These are phyloP conservation scores for Pimephales promelas DNA, from an alignment of 2,113 vertebrate species.

Conservation along the genomic window DNA sequence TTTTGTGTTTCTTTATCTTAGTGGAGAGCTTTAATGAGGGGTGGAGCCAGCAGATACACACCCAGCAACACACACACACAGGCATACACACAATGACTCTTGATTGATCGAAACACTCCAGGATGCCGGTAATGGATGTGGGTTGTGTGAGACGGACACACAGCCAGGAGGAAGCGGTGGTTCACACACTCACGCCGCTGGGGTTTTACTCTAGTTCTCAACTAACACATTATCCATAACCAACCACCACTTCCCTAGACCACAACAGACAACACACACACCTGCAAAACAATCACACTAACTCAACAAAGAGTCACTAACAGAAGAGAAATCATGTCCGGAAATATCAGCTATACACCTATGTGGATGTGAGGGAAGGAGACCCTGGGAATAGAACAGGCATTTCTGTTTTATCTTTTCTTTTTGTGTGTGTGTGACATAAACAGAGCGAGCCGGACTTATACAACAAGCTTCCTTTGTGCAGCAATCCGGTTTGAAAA, in stretches of 20 bases:
- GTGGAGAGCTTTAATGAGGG: constrained; percentile 50
- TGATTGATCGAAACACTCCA: constrained; percentile 47
- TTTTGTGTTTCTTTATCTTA: constrained; percentile 51
- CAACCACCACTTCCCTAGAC: constrained; percentile 36
- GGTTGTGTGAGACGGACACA: constrained; percentile 4
- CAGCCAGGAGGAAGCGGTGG: neutral
- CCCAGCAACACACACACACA: constrained; percentile 51
- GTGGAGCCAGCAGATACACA: constrained; percentile 47
- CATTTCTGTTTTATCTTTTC: neutral
- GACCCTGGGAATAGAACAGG: neutral
- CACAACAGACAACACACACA: neutral
- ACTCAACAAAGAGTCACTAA: constrained; percentile 10
- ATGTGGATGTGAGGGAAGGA: constrained; percentile 19
- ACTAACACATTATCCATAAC: constrained; percentile 39
- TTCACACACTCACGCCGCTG: constrained; percentile 10
- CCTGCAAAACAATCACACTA: neutral
- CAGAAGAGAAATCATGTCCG: neutral
- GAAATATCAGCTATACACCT: neutral
- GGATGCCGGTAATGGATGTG: constrained; percentile 51
- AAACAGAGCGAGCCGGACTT: constrained; percentile 56
- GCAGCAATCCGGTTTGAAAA: constrained; percentile 69
- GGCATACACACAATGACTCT: constrained; percentile 20
- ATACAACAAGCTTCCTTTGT: constrained; percentile 78
- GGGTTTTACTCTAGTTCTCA: constrained; percentile 29
- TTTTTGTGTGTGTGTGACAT: constrained; percentile 53